Conservation (phyloP, 1,140 invertebrate genomes). For the Leptinotarsa lineolata region DNA sequence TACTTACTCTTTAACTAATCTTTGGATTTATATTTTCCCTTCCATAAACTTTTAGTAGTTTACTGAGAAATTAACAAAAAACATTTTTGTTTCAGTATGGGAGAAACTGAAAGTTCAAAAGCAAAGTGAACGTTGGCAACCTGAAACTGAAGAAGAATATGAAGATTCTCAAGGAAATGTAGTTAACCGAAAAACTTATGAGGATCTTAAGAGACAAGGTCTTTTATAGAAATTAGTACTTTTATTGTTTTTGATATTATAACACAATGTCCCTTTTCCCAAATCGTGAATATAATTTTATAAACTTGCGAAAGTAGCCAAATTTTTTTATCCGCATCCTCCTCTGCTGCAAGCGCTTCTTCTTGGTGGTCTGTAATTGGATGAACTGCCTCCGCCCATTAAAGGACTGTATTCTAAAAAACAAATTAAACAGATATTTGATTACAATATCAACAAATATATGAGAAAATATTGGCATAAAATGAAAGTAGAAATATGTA, state of each 20-base stretch:
- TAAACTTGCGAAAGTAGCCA: not conserved
- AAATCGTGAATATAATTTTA: not conserved
- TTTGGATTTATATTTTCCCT: no score
- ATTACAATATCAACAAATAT: not conserved
- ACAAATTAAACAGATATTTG: conserved; percentile 25
- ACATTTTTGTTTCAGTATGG: conserved; percentile 72
- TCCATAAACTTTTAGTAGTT: no score
- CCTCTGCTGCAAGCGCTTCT: conserved; percentile 57
- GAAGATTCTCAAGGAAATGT: conserved; percentile 99
- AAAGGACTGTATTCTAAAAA: conserved; percentile 58
- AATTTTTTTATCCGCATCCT: conserved; percentile 55
- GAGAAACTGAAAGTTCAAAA: conserved; percentile 96
- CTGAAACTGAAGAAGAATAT: conserved; percentile 97
- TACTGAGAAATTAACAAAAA: not conserved
- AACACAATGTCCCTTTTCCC: not conserved
- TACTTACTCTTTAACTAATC: no score
- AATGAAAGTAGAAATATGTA: no score
- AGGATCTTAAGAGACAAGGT: conserved; percentile 98
- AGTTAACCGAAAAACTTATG: conserved; percentile 96
- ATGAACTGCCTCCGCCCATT: conserved; percentile 55
- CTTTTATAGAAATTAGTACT: conserved; percentile 69
- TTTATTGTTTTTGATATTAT: not conserved
- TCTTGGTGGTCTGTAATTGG: conserved; percentile 57
- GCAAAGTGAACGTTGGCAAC: conserved; percentile 93
- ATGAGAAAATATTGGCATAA: no score